Evolutionary conservation across 2,888 invertebrate genomes (phyloP).

Genomic region (Hydroisotoma schaefferi): DNA sequence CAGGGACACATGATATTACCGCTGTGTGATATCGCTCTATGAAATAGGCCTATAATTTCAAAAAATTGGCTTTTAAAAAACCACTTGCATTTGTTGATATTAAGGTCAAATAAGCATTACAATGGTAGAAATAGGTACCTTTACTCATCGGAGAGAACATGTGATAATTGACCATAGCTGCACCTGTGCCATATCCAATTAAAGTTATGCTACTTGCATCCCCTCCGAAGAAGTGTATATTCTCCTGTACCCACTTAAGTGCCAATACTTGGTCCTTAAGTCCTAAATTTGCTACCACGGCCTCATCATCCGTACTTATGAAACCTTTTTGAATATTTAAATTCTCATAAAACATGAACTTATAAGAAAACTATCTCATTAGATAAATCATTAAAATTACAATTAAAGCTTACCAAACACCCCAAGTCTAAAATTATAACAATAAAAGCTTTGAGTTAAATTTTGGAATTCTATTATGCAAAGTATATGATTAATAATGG

Average conservation of each 20-base stretch:
- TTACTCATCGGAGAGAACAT: slow-evolving; percentile 25
- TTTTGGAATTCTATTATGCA: no score
- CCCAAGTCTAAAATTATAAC: neutral
- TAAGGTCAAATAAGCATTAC: neutral
- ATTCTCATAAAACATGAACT: no score
- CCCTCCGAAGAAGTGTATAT: slow-evolving; percentile 22
- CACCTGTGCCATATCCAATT: slow-evolving; percentile 23
- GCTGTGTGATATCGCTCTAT: slow-evolving; percentile 25
- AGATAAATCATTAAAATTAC: no score
- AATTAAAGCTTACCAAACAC: neutral
- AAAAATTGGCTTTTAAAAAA: neutral
- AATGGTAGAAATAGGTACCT: neutral
- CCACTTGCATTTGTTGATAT: neutral
- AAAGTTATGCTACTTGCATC: slow-evolving; percentile 18
- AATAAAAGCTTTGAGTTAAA: no score
- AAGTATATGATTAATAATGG: no score
- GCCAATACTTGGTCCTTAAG: slow-evolving; percentile 28
- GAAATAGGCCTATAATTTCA: slow-evolving; percentile 17
- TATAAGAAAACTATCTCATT: neutral
- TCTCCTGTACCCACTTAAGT: slow-evolving; percentile 18
- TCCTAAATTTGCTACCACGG: slow-evolving; percentile 22
- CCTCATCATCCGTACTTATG: slow-evolving; percentile 7
- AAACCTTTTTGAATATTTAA: slow-evolving; percentile 15
- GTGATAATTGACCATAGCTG: slow-evolving; percentile 20
- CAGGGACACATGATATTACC: slow-evolving; percentile 27